Conservation (phyloP, 2,113 vertebrate genomes). For the Ranitomeya imitator region DNA sequence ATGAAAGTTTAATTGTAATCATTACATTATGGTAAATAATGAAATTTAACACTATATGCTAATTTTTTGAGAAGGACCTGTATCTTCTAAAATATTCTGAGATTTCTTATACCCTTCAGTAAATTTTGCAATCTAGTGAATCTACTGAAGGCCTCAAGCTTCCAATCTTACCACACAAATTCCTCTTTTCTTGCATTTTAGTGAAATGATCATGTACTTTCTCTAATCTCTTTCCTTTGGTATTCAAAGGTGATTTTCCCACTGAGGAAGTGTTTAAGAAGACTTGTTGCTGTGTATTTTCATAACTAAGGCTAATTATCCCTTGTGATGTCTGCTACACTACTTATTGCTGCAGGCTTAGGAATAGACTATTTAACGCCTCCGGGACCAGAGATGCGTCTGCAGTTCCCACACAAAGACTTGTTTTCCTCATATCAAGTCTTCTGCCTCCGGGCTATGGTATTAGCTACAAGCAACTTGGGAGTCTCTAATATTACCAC, state of each 20-base stretch:
- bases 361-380: conserved; percentile 57
- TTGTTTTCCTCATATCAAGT: conserved; percentile 52
- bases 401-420: conserved; percentile 30
- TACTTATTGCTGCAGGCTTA: conserved; percentile 51
- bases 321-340: conserved; percentile 63
- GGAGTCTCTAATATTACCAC: conserved; percentile 61
- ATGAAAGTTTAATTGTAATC: too few species aligned
- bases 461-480: conserved; percentile 38
- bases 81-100: background rate
- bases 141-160: conserved; percentile 63
- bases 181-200: conserved; percentile 67
- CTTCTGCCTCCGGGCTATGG: conserved; percentile 59
- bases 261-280: conserved; percentile 63
- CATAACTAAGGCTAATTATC: conserved; percentile 62
- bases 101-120: too few species aligned
- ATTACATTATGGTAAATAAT: too few species aligned
- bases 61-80: too few species aligned
- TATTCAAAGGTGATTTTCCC: conserved; percentile 65
- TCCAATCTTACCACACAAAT: conserved; percentile 65
- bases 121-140: too few species aligned
- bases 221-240: conserved; percentile 62
- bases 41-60: too few species aligned
- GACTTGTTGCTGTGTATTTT: conserved; percentile 61
- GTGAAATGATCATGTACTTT: conserved; percentile 61
- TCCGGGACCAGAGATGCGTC: conserved; percentile 59